Conservation (phyloP, 2,888 invertebrate species). For the Plagodis dolabraria region DNA sequence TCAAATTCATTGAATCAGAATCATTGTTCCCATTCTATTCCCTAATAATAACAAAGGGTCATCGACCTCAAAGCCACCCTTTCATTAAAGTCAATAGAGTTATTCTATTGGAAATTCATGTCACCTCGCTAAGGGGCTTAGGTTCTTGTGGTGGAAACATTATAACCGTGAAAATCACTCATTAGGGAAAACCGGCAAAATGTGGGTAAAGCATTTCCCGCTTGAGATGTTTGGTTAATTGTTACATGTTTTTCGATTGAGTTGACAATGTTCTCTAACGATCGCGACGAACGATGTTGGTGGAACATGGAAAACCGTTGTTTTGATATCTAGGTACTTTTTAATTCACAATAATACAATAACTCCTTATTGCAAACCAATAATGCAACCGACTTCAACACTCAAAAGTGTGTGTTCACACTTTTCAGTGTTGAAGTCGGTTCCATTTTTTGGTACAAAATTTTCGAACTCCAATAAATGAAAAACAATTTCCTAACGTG, state of each 20-base stretch:
- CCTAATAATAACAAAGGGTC: constrained; percentile 37
- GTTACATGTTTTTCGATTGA: constrained; percentile 58
- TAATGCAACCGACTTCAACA: too few species aligned
- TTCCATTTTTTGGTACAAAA: too few species aligned
- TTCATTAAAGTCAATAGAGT: constrained; percentile 46
- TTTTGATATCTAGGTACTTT: too few species aligned
- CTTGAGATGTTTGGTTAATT: constrained; percentile 55
- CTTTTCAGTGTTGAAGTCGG: too few species aligned
- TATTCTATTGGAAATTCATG: constrained; percentile 70
- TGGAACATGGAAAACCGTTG: not conserved
- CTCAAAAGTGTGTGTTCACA: too few species aligned
- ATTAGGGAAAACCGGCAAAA: constrained; percentile 69
- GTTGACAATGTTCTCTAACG: constrained; percentile 21
- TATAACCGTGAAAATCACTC: constrained; percentile 62
- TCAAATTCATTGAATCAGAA: constrained; percentile 28
- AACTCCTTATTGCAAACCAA: too few species aligned
- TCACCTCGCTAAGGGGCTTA: constrained; percentile 51
- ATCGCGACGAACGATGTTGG: not conserved
- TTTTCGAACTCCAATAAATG: too few species aligned
- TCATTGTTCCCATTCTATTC: constrained; percentile 35
- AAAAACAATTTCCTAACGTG: too few species aligned
- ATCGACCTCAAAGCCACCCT: constrained; percentile 41
- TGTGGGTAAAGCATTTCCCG: constrained; percentile 59
- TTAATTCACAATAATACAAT: too few species aligned
- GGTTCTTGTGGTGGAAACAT: constrained; percentile 45